Conservation (phyloP, 2,113 vertebrate genomes). For the Galeopterus variegatus region DNA sequence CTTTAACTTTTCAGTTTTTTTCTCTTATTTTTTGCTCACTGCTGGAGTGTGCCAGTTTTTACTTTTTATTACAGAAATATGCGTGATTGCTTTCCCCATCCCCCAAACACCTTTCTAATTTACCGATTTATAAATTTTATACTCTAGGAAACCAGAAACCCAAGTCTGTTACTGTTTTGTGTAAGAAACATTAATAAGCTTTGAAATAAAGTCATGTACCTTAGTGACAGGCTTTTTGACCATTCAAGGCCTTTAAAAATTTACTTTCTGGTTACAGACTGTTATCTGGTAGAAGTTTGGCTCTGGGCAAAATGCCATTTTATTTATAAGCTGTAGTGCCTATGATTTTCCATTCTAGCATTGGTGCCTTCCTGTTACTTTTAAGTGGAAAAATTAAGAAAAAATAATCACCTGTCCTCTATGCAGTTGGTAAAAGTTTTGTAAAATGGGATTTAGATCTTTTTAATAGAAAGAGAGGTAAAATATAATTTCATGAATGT, state of each 20-base stretch:
- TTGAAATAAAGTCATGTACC: constrained; percentile 47
- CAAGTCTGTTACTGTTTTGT: constrained; percentile 65
- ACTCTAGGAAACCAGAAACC: constrained; percentile 22
- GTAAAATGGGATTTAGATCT: constrained; percentile 45
- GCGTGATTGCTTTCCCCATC: constrained; percentile 23
- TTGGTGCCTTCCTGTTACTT: not conserved
- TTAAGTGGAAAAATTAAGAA: constrained; percentile 41
- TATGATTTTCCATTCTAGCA: constrained; percentile 47
- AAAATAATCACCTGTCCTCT: not conserved
- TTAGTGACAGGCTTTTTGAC: constrained; percentile 54
- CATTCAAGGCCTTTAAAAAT: constrained; percentile 29
- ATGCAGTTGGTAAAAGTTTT: not conserved
- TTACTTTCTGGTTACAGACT: not conserved
- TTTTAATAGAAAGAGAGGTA: constrained; percentile 47
- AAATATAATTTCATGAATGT: constrained; percentile 55
- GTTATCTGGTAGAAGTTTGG: constrained; percentile 56
- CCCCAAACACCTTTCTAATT: constrained; percentile 39
- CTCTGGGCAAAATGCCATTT: constrained; percentile 48
- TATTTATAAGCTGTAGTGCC: constrained; percentile 49
- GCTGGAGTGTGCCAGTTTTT: not conserved
- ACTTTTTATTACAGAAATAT: constrained; percentile 59
- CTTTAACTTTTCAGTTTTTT: constrained; percentile 26
- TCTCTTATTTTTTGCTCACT: not conserved
- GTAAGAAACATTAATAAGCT: constrained; percentile 54
- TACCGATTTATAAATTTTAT: constrained; percentile 45